These are phyloP conservation scores for Coecobrya sp. DNA, from an alignment of 2,888 invertebrate species.

Conservation along the genomic window DNA sequence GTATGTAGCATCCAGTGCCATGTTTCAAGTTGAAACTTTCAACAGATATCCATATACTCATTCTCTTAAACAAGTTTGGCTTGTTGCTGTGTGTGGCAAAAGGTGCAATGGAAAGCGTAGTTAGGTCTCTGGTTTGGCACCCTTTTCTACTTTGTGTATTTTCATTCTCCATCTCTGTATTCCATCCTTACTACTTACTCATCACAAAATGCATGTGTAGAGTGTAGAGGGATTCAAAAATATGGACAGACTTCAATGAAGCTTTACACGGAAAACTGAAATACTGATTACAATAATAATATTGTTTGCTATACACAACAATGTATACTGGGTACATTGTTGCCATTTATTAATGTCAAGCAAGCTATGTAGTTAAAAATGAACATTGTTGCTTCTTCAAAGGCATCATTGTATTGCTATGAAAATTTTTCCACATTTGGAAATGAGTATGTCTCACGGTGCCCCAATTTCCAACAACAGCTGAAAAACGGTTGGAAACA, in stretches of 20 bases:
- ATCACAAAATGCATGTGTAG: neutral
- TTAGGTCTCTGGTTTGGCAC: too few relatives aligned
- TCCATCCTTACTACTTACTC: too few relatives aligned
- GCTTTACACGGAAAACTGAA: too few relatives aligned
- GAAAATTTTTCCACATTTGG: neutral
- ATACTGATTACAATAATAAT: too few relatives aligned
- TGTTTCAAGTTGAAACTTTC: too few relatives aligned
- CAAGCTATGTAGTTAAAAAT: too few relatives aligned
- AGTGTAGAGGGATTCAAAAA: neutral
- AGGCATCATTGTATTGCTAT: neutral
- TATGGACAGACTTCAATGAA: too few relatives aligned
- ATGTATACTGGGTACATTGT: neutral
- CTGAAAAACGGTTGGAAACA: too few relatives aligned
- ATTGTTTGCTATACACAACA: too few relatives aligned
- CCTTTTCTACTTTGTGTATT: too few relatives aligned
- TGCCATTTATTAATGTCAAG: neutral
- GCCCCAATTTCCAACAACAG: neutral
- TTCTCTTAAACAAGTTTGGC: neutral
- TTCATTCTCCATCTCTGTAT: neutral
- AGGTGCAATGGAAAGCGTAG: neutral
- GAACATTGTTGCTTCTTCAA: neutral
- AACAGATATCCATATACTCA: neutral
- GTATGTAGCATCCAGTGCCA: neutral
- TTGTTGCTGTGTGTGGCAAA: slow-evolving; percentile 1
- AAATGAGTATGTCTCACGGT: neutral